phyloP scores from a whole-genome alignment of 2,797 vertebrate species.

The Phalanger gymnotis region DNA sequence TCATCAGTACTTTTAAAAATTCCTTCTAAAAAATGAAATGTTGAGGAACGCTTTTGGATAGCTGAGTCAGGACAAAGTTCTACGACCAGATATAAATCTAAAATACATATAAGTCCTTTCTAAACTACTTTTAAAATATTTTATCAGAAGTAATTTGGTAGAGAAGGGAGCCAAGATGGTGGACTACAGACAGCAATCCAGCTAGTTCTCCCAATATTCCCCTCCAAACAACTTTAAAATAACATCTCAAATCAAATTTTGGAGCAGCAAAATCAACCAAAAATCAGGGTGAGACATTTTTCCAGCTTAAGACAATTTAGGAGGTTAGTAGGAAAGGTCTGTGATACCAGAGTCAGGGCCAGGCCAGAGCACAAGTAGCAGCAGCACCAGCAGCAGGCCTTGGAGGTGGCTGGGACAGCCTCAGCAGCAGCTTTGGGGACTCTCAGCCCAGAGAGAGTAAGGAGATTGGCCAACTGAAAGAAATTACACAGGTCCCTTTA shows the following conservation, averaged over 20 bases:
- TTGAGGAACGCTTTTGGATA: not conserved
- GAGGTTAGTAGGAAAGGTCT: not conserved
- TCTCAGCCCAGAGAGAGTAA: not conserved
- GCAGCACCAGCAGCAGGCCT: not conserved
- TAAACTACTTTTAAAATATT: not conserved
- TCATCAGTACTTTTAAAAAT: not conserved
- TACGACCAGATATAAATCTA: not conserved
- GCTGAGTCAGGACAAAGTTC: not conserved
- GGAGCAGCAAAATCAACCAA: not conserved
- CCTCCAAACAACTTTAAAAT: not conserved
- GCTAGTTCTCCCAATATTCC: not conserved
- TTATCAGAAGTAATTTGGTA: not conserved
- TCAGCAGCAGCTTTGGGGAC: not conserved
- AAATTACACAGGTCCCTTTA: not conserved
- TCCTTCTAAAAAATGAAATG: not conserved
- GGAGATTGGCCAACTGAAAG: not conserved
- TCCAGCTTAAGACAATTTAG: not conserved
- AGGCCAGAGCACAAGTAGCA: not conserved
- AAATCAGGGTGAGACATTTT: not conserved
- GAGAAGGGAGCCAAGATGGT: not conserved
- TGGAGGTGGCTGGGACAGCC: not conserved
- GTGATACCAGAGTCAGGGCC: not conserved
- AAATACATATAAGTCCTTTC: not conserved
- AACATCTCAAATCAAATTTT: not conserved
- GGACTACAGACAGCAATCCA: not conserved